Evolutionary conservation across 1,140 invertebrate species (phyloP).

Genomic region (Belonocnema kinseyi): DNA sequence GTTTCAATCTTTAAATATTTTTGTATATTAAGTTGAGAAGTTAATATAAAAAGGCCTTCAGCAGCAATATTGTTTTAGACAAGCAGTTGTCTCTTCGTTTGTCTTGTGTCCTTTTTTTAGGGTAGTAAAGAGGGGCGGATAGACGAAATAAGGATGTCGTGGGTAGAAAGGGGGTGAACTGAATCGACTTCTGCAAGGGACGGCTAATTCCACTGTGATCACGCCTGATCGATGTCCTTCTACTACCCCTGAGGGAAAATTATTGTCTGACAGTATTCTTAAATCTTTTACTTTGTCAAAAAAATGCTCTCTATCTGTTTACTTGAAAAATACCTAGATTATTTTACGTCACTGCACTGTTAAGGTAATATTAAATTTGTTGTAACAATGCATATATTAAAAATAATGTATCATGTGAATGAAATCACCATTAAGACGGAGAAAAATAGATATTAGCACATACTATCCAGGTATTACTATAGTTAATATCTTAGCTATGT

Average conservation of each 20-base stretch:
- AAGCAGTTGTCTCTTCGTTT: not conserved
- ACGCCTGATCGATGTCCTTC: conserved; percentile 72
- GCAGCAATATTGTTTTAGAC: not conserved
- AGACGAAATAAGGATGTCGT: conserved; percentile 46
- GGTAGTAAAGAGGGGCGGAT: conserved; percentile 27
- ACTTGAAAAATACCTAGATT: conserved; percentile 3
- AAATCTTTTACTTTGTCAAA: conserved; percentile 31
- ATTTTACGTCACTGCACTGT: not conserved
- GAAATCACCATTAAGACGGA: no score
- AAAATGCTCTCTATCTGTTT: conserved; percentile 18
- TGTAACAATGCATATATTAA: no score
- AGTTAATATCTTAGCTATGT: no score
- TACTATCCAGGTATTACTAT: no score
- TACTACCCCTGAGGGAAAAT: conserved; percentile 59
- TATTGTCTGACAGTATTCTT: conserved; percentile 59
- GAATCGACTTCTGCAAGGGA: conserved; percentile 69
- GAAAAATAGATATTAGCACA: no score
- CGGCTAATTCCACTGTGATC: conserved; percentile 74
- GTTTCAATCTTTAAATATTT: no score
- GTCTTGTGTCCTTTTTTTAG: conserved; percentile 13
- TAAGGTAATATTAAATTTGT: not conserved
- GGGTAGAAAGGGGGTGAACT: conserved; percentile 54
- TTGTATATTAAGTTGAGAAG: not conserved
- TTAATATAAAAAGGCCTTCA: conserved; percentile 10
- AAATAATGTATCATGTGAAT: no score